Percentiles rank a stretch among this genome's conserved stretches.
Evolutionary conservation across 2,113 vertebrate species (phyloP).

Genomic region (Muntiacus muntjak): DNA sequence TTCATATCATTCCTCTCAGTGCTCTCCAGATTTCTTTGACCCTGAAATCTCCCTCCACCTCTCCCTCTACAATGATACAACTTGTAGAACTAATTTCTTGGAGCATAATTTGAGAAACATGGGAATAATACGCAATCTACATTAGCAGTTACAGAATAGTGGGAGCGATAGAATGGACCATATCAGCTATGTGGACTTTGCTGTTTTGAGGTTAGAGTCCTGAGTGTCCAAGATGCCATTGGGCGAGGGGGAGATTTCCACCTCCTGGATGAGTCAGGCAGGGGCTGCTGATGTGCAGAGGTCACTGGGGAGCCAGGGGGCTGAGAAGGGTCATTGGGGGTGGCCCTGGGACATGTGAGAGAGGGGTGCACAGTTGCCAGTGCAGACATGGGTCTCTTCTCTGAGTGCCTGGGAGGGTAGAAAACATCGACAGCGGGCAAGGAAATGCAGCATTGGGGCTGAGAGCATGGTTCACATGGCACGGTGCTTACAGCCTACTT

Average conservation of each 20-base stretch:
- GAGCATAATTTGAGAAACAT: not conserved
- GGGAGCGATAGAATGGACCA: not conserved
- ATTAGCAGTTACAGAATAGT: not conserved
- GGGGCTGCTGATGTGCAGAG: not conserved
- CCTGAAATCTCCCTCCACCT: not conserved
- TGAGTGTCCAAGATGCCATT: not conserved
- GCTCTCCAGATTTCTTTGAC: not conserved
- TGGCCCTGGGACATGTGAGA: not conserved
- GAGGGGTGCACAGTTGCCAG: not conserved
- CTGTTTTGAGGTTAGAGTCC: not conserved
- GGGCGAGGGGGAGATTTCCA: not conserved
- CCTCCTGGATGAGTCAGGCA: too few species aligned
- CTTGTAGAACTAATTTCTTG: not conserved
- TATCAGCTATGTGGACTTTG: rapidly evolving
- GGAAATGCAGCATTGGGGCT: rapidly evolving
- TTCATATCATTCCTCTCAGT: not conserved
- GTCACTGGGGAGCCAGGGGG: not conserved
- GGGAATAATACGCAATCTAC: rapidly evolving
- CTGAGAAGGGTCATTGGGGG: not conserved
- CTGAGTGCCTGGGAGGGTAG: not conserved
- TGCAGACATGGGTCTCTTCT: not conserved
- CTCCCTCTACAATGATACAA: not conserved
- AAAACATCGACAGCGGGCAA: rapidly evolving
- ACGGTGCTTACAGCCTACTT: not conserved
- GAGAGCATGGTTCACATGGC: not conserved